Base-by-base conservation (phyloP, 2,797 vertebrate species). In the Tolypeutes matacus region DNA sequence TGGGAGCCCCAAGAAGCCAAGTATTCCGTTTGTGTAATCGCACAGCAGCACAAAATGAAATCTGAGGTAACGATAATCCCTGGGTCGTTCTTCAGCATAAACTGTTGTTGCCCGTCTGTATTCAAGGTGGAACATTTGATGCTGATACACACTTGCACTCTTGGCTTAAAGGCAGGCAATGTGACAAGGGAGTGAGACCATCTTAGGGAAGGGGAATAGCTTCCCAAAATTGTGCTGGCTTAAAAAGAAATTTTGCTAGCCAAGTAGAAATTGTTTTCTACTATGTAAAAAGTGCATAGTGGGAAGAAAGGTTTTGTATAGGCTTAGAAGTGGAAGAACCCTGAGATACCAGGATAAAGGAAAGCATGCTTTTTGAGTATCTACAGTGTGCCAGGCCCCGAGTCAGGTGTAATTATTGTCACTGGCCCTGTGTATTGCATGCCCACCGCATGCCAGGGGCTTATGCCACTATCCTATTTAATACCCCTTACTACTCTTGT, bases 401-500 rank as follows among this genome's bases (percentile, higher is more conserved):
- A 27, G 58, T 69, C 8, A 75, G 25, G 29, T 20, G 39, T 36
- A 29, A 31, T 36, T 9, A n/a, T 42, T 17, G 2, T 31, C 31
- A 20, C 1, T 0, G 15, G 17, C n/a, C 49, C 10, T 39, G 2
- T 2, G 39, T 7, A 27, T 25, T 23, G 11, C 20, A 6, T 34
- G n/a, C 34, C 58, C 11, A 12, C 46, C 4, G 3, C 1, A 49
- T 42, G 67, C 29, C 42, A 13, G 17, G 42, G n/a, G 13, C 42
- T 83, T 89, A 17, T 11, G 18, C 25, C 18, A 5, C 64, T 67
- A 4, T 60, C 17, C 56, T 20, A 1, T 27, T 29, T 36, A 31
- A 34, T 34, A 31, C 23, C n/a, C 21, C 7, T 36, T 1, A 0
- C n/a, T 23, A 18, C 10, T 5, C 5, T n/a, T 27, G 2, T 2